These are phyloP conservation scores for Peromyscus aztecus DNA, from an alignment of 2,797 vertebrate species.

Conservation along the genomic window DNA sequence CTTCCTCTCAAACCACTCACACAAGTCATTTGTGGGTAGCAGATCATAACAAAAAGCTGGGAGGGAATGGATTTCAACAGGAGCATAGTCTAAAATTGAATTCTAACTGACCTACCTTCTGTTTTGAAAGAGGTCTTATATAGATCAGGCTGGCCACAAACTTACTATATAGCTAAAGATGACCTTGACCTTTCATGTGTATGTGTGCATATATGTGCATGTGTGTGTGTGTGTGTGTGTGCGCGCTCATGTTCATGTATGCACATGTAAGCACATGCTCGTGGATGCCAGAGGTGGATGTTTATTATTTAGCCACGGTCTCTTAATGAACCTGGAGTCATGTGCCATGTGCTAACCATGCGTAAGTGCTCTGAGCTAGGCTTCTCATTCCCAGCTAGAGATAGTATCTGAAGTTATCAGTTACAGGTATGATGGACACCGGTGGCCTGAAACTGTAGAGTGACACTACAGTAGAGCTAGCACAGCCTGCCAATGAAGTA, in stretches of 20 bases:
- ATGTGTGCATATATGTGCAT: background rate
- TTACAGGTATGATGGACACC: background rate
- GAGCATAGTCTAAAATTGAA: background rate
- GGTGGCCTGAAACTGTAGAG: background rate
- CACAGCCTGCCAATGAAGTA: background rate
- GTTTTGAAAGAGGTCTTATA: background rate
- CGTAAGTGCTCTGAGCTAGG: background rate
- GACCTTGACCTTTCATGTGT: background rate
- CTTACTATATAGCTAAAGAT: background rate
- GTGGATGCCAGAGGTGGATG: background rate
- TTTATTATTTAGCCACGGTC: background rate
- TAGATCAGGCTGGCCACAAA: background rate
- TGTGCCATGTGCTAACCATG: background rate
- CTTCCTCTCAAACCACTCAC: background rate
- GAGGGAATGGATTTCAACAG: background rate
- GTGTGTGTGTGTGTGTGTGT: background rate
- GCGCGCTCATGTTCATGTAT: no score
- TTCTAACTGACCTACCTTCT: background rate
- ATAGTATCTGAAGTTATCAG: background rate
- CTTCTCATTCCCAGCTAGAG: background rate
- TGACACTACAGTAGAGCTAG: background rate
- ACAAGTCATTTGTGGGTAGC: background rate
- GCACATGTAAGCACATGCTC: background rate
- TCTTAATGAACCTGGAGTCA: background rate
- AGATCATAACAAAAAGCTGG: background rate